Evolutionary conservation across 2,888 invertebrate genomes (phyloP).

Genomic region (Neoaliturus tenellus): DNA sequence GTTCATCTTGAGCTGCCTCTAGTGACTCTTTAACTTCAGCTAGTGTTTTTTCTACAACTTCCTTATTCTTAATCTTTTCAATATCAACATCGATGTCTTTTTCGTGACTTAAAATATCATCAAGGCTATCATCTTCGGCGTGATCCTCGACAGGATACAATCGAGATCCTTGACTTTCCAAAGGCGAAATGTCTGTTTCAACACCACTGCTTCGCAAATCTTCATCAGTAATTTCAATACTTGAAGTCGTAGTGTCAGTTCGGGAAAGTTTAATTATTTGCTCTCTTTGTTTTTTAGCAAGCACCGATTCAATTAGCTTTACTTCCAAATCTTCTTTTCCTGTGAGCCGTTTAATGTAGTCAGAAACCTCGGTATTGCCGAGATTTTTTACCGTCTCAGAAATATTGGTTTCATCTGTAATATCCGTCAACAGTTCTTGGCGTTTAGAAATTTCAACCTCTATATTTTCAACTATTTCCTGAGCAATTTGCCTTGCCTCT

Average conservation of each 20-base stretch:
- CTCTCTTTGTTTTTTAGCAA: conserved; percentile 73
- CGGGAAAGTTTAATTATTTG: conserved; percentile 71
- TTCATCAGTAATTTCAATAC: conserved; percentile 79
- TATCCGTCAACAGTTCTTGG: conserved; percentile 63
- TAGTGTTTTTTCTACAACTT: conserved; percentile 80
- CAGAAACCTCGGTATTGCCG: conserved; percentile 71
- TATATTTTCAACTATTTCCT: conserved; percentile 75
- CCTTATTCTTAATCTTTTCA: conserved; percentile 55
- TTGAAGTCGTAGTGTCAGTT: conserved; percentile 74
- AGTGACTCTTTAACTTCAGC: conserved; percentile 84
- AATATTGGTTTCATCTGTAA: conserved; percentile 43
- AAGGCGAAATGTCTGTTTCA: conserved; percentile 80
- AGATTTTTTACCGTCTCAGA: conserved; percentile 66
- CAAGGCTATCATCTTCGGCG: conserved; percentile 61
- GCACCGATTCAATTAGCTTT: conserved; percentile 74
- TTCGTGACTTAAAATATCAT: conserved; percentile 65
- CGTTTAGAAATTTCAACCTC: conserved; percentile 75
- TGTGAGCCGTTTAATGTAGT: conserved; percentile 72
- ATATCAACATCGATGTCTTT: conserved; percentile 59
- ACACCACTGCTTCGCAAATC: conserved; percentile 83
- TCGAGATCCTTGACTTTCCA: conserved; percentile 74
- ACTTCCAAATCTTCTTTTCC: conserved; percentile 73
- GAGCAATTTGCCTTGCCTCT: conserved; percentile 74
- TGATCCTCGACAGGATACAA: conserved; percentile 58
- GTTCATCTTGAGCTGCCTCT: conserved; percentile 82